Base-by-base conservation (phyloP, 2,113 vertebrate genomes). In the Marmota monax region DNA sequence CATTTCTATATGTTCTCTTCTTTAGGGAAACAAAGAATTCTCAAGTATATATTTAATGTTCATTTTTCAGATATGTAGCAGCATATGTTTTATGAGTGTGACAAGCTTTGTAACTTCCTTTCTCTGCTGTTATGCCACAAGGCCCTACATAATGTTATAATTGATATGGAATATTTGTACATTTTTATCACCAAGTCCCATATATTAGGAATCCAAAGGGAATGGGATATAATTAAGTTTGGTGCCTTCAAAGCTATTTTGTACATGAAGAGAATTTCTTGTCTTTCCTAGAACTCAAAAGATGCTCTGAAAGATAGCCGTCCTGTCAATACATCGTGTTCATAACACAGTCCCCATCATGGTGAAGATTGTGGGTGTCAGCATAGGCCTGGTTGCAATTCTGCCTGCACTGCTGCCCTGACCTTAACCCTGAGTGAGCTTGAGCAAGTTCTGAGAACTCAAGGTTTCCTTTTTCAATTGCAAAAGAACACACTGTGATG, bases 161-260 rank as follows among this genome's bases (percentile, higher is more conserved):
- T 88, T 73, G n/a, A 85, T 3, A 78, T 14, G 61, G 7, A 69
- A 8, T 72, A 86, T 39, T 76, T n/a, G 9, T 20, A 69, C 0
- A 11, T 32, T 79, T 92, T 95, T 74, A 74, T 88, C 34, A 83
- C 32, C n/a, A 93, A 87, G 82, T 34, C n/a, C 56, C 12, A 18
- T 29, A 7, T 58, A 39, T 58, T 25, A 77, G 61, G 58, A 96
- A 63, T 77, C 61, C 5, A 63, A 69, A 95, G 48, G 13, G 16
- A 63, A 70, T 22, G 23, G 20, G 18, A 29, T 79, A 34, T 34
- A 87, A 32, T 78, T 87, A 45, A 83, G 53, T 6, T 5, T 25
- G n/a, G 37, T 72, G 48, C 5, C 11, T 83, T 63, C 34, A 58
- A 93, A 88, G 53, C 45, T 58, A 16, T 70, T 61, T 63, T 84